These are phyloP conservation scores for Gopherus flavomarginatus DNA, from an alignment of 2,113 vertebrate species.

Conservation along the genomic window DNA sequence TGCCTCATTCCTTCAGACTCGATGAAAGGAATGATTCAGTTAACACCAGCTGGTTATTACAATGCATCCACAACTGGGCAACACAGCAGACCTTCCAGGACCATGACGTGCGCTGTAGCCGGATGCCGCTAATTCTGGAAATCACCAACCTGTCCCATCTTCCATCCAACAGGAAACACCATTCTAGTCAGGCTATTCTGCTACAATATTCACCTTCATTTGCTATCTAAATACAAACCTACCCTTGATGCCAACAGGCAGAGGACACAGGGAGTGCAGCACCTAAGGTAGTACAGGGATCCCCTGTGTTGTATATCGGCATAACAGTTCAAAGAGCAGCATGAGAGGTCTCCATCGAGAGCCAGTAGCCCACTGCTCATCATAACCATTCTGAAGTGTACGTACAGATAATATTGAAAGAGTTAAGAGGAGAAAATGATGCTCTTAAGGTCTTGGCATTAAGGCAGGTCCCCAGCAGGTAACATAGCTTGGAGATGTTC, in stretches of 20 bases:
- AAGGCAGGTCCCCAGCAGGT: neutral
- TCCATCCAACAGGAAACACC: neutral
- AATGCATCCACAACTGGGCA: neutral
- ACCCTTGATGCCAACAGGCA: neutral
- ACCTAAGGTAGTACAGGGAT: neutral
- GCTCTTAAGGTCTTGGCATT: neutral
- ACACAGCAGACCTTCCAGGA: neutral
- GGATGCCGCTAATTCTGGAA: neutral
- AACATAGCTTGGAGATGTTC: neutral
- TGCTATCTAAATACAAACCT: neutral
- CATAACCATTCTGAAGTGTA: neutral
- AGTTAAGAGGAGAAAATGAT: neutral
- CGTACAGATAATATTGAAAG: neutral
- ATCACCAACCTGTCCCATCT: neutral
- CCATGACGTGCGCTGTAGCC: slow-evolving; percentile 13
- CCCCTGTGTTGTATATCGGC: neutral
- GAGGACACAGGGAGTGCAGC: neutral
- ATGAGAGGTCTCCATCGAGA: neutral
- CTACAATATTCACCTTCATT: neutral
- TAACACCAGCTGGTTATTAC: slow-evolving; percentile 30
- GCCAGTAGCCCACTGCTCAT: neutral
- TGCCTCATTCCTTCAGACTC: slow-evolving; percentile 45
- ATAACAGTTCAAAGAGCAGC: neutral
- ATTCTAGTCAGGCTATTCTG: neutral
- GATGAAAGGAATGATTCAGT: slow-evolving; percentile 63